Evolutionary conservation across 2,113 vertebrate species (phyloP), one percentile per base, ranked within the genome.

Genomic region (Equus quagga): DNA sequence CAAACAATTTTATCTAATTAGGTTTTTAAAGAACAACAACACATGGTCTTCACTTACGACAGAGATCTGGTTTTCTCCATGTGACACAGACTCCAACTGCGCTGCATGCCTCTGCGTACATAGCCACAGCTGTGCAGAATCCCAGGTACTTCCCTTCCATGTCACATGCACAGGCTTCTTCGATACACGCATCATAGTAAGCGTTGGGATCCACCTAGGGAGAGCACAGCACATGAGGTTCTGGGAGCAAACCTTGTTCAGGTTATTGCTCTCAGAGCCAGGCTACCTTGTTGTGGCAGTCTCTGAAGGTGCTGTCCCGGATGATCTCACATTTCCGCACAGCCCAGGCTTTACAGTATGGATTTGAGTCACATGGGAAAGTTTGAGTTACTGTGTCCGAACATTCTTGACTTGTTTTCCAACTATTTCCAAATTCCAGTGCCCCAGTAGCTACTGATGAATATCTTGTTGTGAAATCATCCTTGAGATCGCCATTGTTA

Each of bases 51-150:
- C 81, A 99, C 99, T 96, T 98, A 99, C 99, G 99, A 82, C 99
- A 99, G 94, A 99, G 96, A 81, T 99, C 99, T 0, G 99, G 99
- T 19, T 98, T 99, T 84, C 99, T 99, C 99, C 99, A 99, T 0
- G 98, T 93, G 51, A 99, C 91, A 80, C 99, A 99, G 76, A 99
- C 97, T 1, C 98, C 98, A 15, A 96, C 98, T 2, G 98, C 98
- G 2, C 98, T 98, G 93, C 99, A 99, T 3, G 99, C 99, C 94
- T 99, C 99, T 14, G 99, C 99, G 0, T 99, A 99, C 91, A 99
- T 98, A 2, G 99, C 98, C 83, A 99, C 99, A 1, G 99, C 98
- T 0, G 99, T 99, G 96, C 99, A 99, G 98, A 99, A 99, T 1
- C 99, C 99, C 41, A 99, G 94, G 84, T 99, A 99, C 96, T 99